phyloP scores from a whole-genome alignment of 2,888 invertebrate genomes.

The Pinctada fucata region DNA sequence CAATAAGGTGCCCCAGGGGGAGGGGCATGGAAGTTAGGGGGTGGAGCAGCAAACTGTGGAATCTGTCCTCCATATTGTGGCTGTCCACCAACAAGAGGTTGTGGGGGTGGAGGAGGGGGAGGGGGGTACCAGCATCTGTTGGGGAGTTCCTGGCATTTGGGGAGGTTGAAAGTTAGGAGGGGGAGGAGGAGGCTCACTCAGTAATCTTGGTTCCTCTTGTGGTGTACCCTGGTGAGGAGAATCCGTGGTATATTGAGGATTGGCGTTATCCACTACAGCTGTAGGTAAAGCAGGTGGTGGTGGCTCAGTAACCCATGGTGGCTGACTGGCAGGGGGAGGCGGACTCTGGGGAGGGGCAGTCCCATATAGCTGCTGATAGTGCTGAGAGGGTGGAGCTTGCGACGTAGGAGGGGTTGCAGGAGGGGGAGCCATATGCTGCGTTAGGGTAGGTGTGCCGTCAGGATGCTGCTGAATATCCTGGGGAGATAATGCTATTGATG shows the following conservation, averaged over 20 bases:
- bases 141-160: conserved; percentile 31
- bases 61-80: conserved; percentile 20
- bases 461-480: conserved; percentile 12
- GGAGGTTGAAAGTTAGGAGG: conserved; percentile 33
- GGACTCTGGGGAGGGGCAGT: conserved; percentile 21
- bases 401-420: conserved; percentile 22
- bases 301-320: conserved; percentile 1
- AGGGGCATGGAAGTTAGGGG: conserved; percentile 15
- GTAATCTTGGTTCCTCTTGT: conserved; percentile 25
- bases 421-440: conserved; percentile 21
- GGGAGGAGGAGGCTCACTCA: conserved; percentile 28
- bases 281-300: conserved; percentile 11
- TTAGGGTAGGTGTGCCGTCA: conserved; percentile 2
- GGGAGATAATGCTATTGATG: conserved; percentile 20
- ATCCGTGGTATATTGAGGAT: conserved; percentile 14
- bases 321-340: conserved; percentile 26
- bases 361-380: conserved; percentile 33
- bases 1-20: conserved; percentile 8
- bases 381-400: conserved; percentile 22
- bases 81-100: conserved; percentile 10
- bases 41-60: conserved; percentile 25
- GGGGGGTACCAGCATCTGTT: conserved; percentile 33
- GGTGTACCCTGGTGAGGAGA: conserved; percentile 22
- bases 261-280: conserved; percentile 8
- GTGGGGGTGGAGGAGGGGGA: conserved; percentile 40